Evolutionary conservation across 1,140 invertebrate genomes (phyloP).

Genomic region (Heliconius congener): DNA sequence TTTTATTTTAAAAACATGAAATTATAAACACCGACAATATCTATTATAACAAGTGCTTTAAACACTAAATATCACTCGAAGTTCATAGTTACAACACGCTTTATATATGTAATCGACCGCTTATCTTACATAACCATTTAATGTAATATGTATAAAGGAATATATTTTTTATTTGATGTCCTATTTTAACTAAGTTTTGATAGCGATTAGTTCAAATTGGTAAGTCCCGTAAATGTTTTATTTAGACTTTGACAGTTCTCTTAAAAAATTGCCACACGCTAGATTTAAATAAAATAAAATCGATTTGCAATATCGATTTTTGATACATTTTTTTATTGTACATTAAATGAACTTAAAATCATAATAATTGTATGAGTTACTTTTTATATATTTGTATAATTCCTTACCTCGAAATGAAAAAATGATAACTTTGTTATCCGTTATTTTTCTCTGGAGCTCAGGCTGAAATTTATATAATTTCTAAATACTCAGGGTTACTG

Average conservation of each 20-base stretch:
- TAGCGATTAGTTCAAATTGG: slow-evolving; percentile 25
- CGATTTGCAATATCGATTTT: background rate
- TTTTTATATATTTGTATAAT: too few relatives aligned
- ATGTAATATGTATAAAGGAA: background rate
- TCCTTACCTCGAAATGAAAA: too few relatives aligned
- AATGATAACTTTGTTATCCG: too few relatives aligned
- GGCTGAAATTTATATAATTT: too few relatives aligned
- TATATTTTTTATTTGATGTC: background rate
- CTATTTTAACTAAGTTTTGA: slow-evolving; percentile 11
- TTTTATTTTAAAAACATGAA: background rate
- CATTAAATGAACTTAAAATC: too few relatives aligned
- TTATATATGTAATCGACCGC: background rate
- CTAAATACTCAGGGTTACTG: too few relatives aligned
- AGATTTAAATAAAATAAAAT: background rate
- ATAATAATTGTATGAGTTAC: too few relatives aligned
- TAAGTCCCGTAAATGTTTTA: slow-evolving; percentile 24
- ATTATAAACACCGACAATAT: background rate
- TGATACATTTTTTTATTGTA: background rate
- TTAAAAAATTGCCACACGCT: slow-evolving; percentile 10
- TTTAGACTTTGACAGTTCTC: slow-evolving; percentile 23
- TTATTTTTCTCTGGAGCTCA: too few relatives aligned
- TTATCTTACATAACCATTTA: slow-evolving; percentile 1
- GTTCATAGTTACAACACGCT: background rate
- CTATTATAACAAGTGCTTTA: background rate
- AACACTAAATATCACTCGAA: background rate